Evolutionary conservation across 1,140 invertebrate genomes (phyloP).

Genomic region (Drosophila gunungcola): DNA sequence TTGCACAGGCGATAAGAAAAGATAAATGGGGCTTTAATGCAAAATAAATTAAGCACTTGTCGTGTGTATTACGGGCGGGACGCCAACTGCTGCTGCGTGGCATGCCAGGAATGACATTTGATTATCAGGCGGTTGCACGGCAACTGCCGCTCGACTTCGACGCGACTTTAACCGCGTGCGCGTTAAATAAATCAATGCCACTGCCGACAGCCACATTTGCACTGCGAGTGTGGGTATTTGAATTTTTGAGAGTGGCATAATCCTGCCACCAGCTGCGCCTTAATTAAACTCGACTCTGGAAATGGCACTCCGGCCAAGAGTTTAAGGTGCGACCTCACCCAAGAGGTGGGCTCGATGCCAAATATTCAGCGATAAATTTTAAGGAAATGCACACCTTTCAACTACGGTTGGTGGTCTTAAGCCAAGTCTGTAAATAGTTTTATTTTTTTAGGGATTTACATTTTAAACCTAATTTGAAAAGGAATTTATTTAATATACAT

Average conservation of each 20-base stretch:
- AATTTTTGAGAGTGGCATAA: constrained; percentile 35
- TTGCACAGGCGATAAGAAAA: constrained; percentile 78
- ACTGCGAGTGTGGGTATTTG: constrained; percentile 11
- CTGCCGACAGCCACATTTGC: constrained; percentile 53
- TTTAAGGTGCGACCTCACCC: constrained; percentile 29
- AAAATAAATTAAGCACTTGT: constrained; percentile 82
- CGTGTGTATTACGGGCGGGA: constrained; percentile 66
- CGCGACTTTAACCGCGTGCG: constrained; percentile 59
- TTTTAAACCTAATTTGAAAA: too few species aligned
- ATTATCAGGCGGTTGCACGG: constrained; percentile 68
- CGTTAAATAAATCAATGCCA: constrained; percentile 75
- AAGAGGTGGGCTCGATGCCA: constrained; percentile 10
- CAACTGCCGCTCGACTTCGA: constrained; percentile 38
- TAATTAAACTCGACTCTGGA: constrained; percentile 66
- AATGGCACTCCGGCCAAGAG: constrained; percentile 3
- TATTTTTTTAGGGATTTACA: too few species aligned
- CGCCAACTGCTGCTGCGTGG: constrained; percentile 18
- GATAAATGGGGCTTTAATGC: constrained; percentile 81
- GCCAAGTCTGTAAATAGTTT: too few species aligned
- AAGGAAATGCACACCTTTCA: constrained; percentile 21
- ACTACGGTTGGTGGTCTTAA: not conserved
- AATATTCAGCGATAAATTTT: constrained; percentile 53
- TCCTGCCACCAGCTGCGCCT: constrained; percentile 60
- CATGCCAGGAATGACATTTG: constrained; percentile 76
- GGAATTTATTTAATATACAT: too few species aligned